Conservation (phyloP, 64 coral and sea anemone species). For the Stylophora pistillata region DNA sequence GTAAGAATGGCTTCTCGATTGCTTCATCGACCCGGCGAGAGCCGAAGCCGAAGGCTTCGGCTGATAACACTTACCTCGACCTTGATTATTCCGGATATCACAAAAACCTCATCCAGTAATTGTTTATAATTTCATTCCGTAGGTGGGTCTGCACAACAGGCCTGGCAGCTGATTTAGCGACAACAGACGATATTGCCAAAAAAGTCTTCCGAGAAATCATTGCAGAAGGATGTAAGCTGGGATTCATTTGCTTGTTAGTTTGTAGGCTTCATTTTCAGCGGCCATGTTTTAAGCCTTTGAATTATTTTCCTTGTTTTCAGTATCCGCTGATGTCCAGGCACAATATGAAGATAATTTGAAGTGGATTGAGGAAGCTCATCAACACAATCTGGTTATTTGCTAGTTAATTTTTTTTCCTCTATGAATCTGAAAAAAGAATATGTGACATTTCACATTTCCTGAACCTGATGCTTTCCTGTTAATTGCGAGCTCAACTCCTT, state of each 20-base stretch:
- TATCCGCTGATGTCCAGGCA: constrained; percentile 71
- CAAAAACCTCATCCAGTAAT: too few relatives aligned
- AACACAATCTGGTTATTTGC: constrained; percentile 74
- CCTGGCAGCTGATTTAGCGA: constrained; percentile 75
- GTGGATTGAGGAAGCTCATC: constrained; percentile 90
- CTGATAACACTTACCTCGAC: too few relatives aligned
- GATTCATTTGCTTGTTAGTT: not conserved
- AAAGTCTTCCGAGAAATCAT: constrained; percentile 83
- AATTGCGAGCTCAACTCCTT: too few relatives aligned
- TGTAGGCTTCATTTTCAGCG: not conserved
- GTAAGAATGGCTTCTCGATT: too few relatives aligned
- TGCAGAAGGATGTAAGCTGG: constrained; percentile 57
- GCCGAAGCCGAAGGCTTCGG: too few relatives aligned
- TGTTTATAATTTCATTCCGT: not conserved
- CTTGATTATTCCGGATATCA: too few relatives aligned
- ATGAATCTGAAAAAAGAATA: too few relatives aligned
- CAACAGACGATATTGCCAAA: constrained; percentile 82
- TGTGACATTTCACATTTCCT: too few relatives aligned
- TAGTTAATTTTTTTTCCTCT: not conserved
- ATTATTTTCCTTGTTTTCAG: constrained; percentile 38
- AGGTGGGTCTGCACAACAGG: constrained; percentile 99
- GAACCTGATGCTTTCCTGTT: too few relatives aligned
- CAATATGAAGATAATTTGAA: constrained; percentile 92
- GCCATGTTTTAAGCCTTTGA: too few relatives aligned
- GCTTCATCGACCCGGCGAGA: too few relatives aligned